Base-by-base conservation (phyloP, 2,113 vertebrate species). In the Peromyscus californicus region DNA sequence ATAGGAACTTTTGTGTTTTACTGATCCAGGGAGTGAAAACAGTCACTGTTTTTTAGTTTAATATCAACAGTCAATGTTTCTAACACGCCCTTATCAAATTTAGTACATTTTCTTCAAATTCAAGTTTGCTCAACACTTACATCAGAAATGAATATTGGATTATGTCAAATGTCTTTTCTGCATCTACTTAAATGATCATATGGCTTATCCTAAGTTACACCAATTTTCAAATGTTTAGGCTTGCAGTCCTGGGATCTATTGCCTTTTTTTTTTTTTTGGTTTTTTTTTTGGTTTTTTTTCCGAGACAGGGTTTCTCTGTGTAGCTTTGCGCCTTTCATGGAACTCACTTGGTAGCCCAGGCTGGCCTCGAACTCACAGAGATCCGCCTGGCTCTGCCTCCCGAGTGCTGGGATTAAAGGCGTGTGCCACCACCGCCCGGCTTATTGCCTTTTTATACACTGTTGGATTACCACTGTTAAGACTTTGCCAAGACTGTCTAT, bases 81-180 rank as follows among this genome's bases (percentile, higher is more conserved):
- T 80, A 48, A 94, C 45, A 61, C 63, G 90, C 11, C 31, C 33
- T 61, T 69, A 74, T 24, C 19, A 79, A 36, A 51, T 79, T 87
- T 87, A 87, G 12, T 33, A 83, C 2, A 90, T 87, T 95, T 69
- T 10, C 22, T 63, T 63, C 1, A 31, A 92, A 59, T 86, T 21
- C 61, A 67, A 89, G 31, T 72, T 74, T 79, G 63, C 6, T n/a
- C 54, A 95, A 90, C 39, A 67, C 1, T 87, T 94, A 86, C 22
- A 48, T 45, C 13, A 96, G 57, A 94, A 94, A 70, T 22, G 9
- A 33, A 83, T 69, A 90, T 0, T 82, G 10, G 9, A 87, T 76
- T 94, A 31, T 90, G 13, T 92, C 45, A 92, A 94, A 76, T 88
- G 36, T 17, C 70, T 92, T 80, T 90, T 57, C 42, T 79, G 45